These are phyloP conservation scores for Cactoblastis cactorum DNA, from an alignment of 2,888 invertebrate species.

Conservation along the genomic window DNA sequence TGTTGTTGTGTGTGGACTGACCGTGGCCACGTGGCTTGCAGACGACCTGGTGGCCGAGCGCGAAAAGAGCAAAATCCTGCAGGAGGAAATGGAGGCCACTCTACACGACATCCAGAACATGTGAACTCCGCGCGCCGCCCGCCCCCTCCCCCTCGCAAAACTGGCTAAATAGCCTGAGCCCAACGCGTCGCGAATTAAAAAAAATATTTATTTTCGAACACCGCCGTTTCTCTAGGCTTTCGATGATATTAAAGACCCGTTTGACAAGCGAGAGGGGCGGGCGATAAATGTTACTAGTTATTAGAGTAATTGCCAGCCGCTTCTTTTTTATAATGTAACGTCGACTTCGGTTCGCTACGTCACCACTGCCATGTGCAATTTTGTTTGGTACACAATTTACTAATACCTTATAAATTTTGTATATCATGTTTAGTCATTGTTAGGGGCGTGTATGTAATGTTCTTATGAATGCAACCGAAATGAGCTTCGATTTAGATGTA, in stretches of 20 bases:
- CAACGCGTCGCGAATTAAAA: not conserved
- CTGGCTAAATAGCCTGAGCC: not conserved
- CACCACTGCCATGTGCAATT: conserved; percentile 77
- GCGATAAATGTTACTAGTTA: conserved; percentile 66
- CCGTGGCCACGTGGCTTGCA: conserved; percentile 81
- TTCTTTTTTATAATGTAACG: conserved; percentile 58
- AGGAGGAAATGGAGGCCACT: conserved; percentile 99
- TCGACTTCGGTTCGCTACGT: conserved; percentile 67
- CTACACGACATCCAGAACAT: conserved; percentile 99
- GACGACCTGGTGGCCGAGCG: conserved; percentile 97
- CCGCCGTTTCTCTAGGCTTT: not conserved
- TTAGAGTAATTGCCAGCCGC: conserved; percentile 76
- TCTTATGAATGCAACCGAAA: conserved; percentile 51
- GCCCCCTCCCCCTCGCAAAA: conserved; percentile 29
- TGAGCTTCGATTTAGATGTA: conserved; percentile 39
- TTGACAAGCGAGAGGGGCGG: conserved; percentile 46
- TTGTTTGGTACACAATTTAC: conserved; percentile 59
- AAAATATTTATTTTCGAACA: not conserved
- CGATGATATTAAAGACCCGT: not conserved
- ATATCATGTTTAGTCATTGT: conserved; percentile 64
- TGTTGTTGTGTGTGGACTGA: conserved; percentile 65
- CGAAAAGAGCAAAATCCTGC: conserved; percentile 97
- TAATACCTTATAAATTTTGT: conserved; percentile 53
- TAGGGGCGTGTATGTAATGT: conserved; percentile 54
- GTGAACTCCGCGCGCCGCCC: conserved; percentile 81